These are phyloP conservation scores for Caenorhabditis inopinata DNA, from an alignment of 1,140 invertebrate species.

Conservation along the genomic window DNA sequence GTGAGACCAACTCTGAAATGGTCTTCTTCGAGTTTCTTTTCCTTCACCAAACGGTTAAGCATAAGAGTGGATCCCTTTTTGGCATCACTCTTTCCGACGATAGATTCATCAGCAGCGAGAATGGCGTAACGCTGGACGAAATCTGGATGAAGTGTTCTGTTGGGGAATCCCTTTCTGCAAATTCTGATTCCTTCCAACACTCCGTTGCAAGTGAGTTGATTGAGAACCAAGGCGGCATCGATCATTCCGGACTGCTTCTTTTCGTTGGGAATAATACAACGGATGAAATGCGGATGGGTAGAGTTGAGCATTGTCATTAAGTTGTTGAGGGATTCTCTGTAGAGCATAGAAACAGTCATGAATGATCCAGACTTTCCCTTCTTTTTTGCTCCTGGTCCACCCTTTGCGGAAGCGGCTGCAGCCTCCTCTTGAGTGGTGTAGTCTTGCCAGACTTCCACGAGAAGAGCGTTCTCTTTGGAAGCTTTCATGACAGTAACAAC, in stretches of 20 bases:
- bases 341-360: constrained; percentile 66
- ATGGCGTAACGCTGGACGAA: constrained; percentile 95
- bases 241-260: constrained; percentile 81
- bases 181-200: constrained; percentile 99
- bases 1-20: constrained; percentile 63
- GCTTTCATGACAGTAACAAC: constrained; percentile 78
- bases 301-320: constrained; percentile 63
- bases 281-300: constrained; percentile 97
- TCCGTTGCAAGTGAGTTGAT: constrained; percentile 98
- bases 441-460: constrained; percentile 62
- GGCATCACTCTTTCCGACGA: constrained; percentile 50
- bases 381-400: constrained; percentile 50
- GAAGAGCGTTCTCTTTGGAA: constrained; percentile 56
- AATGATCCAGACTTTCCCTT: constrained; percentile 65
- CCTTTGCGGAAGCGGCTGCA: constrained; percentile 47
- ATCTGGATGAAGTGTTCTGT: constrained; percentile 93
- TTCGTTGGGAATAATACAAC: constrained; percentile 99
- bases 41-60: constrained; percentile 75
- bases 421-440: constrained; percentile 71
- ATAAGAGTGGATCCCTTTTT: constrained; percentile 55
- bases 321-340: constrained; percentile 65
- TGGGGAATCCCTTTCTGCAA: constrained; percentile 99
- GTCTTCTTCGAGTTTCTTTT: constrained; percentile 67
- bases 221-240: constrained; percentile 59
- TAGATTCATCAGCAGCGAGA: constrained; percentile 62